A percentile compares a stretch with the other conserved stretches of the same genome.
These are phyloP conservation scores for Apamea anceps DNA, from an alignment of 2,888 invertebrate genomes.

Conservation along the genomic window DNA sequence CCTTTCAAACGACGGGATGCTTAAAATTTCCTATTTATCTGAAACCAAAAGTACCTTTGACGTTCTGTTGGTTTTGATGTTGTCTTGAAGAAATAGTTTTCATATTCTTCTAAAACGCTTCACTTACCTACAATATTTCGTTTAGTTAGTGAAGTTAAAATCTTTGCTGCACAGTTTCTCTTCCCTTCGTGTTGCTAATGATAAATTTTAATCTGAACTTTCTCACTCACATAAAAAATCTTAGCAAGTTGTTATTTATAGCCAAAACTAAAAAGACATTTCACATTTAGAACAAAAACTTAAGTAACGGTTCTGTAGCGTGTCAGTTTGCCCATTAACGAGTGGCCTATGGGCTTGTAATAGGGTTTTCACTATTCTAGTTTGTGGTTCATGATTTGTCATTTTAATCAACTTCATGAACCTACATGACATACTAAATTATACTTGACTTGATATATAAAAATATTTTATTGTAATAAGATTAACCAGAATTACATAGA, in stretches of 20 bases:
- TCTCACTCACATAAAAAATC: constrained; percentile 19
- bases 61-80: background rate
- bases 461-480: background rate
- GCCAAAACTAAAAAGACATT: constrained; percentile 30
- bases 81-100: background rate
- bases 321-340: constrained; percentile 70
- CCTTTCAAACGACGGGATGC: background rate
- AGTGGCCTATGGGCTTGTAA: constrained; percentile 71
- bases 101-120: background rate
- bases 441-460: background rate
- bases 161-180: background rate
- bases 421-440: background rate
- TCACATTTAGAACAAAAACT: constrained; percentile 54
- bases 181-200: background rate
- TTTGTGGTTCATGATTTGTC: background rate
- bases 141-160: background rate
- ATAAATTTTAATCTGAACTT: constrained; percentile 20
- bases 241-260: constrained; percentile 38
- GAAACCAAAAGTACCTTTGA: background rate
- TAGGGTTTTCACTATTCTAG: constrained; percentile 48
- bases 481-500: background rate
- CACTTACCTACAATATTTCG: too few relatives aligned
- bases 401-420: background rate
- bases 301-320: constrained; percentile 60
- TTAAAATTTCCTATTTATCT: background rate